Conservation (phyloP, 2,797 vertebrate genomes). For the Acanthornis magna region DNA sequence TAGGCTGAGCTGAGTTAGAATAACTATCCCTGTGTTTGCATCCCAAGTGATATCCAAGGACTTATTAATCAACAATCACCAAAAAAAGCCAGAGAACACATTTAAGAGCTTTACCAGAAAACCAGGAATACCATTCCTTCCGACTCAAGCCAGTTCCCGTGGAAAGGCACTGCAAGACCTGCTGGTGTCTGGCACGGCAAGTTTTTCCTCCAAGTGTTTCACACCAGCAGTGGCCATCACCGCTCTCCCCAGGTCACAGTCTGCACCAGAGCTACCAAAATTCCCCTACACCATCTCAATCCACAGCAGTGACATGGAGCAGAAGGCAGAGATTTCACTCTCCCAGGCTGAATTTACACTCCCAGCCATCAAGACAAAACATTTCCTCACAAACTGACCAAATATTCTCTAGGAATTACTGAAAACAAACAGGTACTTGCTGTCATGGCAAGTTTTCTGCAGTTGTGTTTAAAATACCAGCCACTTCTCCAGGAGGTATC, state of each 20-base stretch:
- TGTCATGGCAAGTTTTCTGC: background rate
- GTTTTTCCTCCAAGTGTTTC: background rate
- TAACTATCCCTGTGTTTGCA: background rate
- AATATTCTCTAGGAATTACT: background rate
- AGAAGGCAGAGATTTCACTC: background rate
- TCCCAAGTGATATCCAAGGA: background rate
- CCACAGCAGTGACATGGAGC: fast-evolving
- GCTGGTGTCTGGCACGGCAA: fast-evolving
- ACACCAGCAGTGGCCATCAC: background rate
- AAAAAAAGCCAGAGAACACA: background rate
- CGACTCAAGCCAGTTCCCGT: fast-evolving
- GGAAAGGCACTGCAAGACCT: background rate
- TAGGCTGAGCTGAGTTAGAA: background rate
- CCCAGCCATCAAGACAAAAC: background rate
- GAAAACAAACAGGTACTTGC: background rate
- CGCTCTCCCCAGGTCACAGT: fast-evolving
- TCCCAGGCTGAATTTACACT: background rate
- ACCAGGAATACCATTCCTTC: background rate
- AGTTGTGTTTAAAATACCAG: background rate
- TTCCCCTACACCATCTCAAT: background rate
- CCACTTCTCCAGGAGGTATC: background rate
- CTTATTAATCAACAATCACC: background rate
- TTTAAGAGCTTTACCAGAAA: background rate
- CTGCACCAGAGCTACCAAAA: background rate
- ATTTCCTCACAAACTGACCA: background rate